Conservation (phyloP, 35 echinoderm and acorn worm genomes). For the Stichopus chloronotus region DNA sequence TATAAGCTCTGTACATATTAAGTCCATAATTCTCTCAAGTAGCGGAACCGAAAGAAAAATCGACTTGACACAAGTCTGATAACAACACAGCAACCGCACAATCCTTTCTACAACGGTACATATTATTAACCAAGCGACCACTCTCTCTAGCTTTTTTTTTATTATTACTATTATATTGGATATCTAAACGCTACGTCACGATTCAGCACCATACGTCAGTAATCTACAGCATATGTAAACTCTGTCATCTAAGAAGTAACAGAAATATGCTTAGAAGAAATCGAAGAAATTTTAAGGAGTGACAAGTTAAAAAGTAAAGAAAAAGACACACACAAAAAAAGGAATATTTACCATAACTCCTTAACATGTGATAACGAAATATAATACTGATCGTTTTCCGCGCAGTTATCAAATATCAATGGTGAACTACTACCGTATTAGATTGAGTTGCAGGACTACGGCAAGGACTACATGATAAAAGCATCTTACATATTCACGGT, state of each 20-base stretch:
- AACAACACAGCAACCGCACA: neutral
- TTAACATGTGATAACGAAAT: neutral
- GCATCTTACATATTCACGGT: too few species aligned
- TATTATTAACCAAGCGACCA: too few species aligned
- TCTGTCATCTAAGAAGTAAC: constrained; percentile 14
- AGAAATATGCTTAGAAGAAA: constrained; percentile 10
- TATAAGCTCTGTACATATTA: too few species aligned
- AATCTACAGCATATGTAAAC: constrained; percentile 10
- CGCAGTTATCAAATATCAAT: too few species aligned
- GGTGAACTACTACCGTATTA: too few species aligned
- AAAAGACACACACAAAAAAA: neutral
- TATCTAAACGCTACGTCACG: constrained; percentile 31
- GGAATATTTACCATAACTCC: neutral
- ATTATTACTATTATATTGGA: neutral
- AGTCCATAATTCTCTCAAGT: too few species aligned
- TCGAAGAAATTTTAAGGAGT: neutral
- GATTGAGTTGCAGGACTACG: too few species aligned
- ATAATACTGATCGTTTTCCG: neutral
- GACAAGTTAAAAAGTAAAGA: neutral
- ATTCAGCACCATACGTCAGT: constrained; percentile 62
- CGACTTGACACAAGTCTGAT: neutral
- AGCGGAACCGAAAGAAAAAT: neutral
- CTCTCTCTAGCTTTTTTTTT: too few species aligned
- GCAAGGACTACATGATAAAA: too few species aligned
- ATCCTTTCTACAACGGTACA: neutral